These are phyloP conservation scores for Peromyscus maniculatus DNA, from an alignment of 2,113 vertebrate genomes.

Conservation along the genomic window DNA sequence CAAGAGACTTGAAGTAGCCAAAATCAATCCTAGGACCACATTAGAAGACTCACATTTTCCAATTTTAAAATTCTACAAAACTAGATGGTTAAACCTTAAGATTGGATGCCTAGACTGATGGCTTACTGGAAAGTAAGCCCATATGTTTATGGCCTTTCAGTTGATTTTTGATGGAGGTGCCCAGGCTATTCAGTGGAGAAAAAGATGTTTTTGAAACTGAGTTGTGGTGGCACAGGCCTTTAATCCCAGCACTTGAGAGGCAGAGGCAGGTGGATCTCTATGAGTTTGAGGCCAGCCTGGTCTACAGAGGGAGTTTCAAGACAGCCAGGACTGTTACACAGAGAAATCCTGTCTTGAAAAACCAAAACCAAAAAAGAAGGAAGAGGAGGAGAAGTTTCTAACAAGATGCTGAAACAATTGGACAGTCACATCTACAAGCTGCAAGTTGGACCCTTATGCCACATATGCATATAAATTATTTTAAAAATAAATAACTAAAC, in stretches of 20 bases:
- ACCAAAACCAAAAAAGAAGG: too few relatives aligned
- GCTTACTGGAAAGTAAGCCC: not conserved
- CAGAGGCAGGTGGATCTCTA: not conserved
- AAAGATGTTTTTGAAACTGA: not conserved
- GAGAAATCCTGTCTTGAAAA: not conserved
- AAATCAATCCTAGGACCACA: slow-evolving; percentile 24
- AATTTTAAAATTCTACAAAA: not conserved
- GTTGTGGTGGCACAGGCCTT: not conserved
- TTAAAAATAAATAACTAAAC: not conserved
- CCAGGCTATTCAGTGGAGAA: not conserved
- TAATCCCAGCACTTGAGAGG: not conserved
- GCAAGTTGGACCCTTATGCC: not conserved
- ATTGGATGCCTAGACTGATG: not conserved
- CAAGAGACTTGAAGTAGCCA: not conserved
- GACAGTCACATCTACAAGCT: not conserved
- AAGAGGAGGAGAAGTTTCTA: not conserved
- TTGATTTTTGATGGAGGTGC: slow-evolving; percentile 22
- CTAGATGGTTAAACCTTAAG: slow-evolving; percentile 31
- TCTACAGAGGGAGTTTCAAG: not conserved
- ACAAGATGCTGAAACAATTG: not conserved
- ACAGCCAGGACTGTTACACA: not conserved
- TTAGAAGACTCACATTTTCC: not conserved
- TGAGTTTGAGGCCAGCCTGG: not conserved
- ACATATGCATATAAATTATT: not conserved
- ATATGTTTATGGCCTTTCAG: not conserved